Evolutionary conservation across 2,797 vertebrate species (phyloP).

Genomic region (Ispidina picta): DNA sequence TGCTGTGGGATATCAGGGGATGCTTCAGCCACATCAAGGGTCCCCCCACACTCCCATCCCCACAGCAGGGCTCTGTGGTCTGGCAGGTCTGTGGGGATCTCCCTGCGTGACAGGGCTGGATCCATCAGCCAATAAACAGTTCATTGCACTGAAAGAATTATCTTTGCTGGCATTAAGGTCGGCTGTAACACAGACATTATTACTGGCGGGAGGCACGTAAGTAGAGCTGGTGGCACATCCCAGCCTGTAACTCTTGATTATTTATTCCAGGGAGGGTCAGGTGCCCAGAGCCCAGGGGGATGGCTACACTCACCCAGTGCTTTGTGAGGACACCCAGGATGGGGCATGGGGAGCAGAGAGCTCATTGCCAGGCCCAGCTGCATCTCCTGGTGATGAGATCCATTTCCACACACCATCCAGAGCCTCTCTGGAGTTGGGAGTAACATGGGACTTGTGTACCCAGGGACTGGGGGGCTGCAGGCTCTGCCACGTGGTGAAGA

Average conservation of each 20-base stretch:
- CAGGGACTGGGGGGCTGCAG: fast-evolving
- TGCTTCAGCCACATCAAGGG: neutral
- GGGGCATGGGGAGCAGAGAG: fast-evolving
- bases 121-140: neutral
- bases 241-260: neutral
- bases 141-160: neutral
- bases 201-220: neutral
- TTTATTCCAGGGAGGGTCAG: fast-evolving
- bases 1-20: neutral
- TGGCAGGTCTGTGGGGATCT: neutral
- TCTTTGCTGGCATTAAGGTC: neutral
- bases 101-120: neutral
- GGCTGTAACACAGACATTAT: neutral
- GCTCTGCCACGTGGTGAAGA: fast-evolving
- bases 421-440: neutral
- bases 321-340: fast-evolving
- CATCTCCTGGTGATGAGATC: neutral
- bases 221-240: neutral
- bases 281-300: neutral
- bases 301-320: fast-evolving
- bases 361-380: fast-evolving
- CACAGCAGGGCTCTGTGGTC: neutral
- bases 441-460: fast-evolving
- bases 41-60: fast-evolving
- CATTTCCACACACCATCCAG: fast-evolving